Evolutionary conservation across 2,888 invertebrate species (phyloP), one percentile per base, ranked within the genome.

Genomic region (Eupsilia transversa): DNA sequence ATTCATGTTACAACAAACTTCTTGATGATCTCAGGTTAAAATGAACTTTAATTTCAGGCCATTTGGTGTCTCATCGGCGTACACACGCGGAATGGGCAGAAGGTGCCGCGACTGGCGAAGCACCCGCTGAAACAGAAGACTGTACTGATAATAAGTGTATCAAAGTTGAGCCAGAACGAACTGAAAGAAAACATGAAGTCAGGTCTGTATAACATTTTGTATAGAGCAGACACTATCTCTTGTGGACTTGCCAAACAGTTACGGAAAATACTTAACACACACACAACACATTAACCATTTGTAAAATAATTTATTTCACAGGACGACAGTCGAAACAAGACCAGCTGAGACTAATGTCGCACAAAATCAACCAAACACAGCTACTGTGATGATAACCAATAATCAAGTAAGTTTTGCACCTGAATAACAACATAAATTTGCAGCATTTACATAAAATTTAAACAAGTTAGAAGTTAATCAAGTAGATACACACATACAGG

Each of bases 21-120:
- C 20, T 43, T n/a, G 5, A 41, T 9, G 12, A 46, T 27, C 0
- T 9, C 23, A 3, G 2, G 6, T 33, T 68, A 61, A 72, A 38
- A 43, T 57, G 0, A 41, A 67, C 27, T 46, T 68, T 23, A 12
- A 41, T 65, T 82, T 2, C 87, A 97, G 97, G 96, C 69, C 98
- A 98, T 93, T 95, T 98, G 87, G 98, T 98, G 70, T 97, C 98
- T n/a, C 98, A 98, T 91, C 97, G 98, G 88, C 97, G 98, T 75
- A 98, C 98, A 71, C 98, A 98, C 93, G 97, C 86, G 0, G 91
- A 97, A 49, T 97, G 91, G 30, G 97, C 84, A 86, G 93, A 91
- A 33, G 86, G 87, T 10, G 85, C 90, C 6, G 79, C 90, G 0
- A 87, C 80, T 38, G 84, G 86, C 81, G 94, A 96, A 86, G 86